A percentile compares a stretch with the other conserved stretches of the same genome.
Evolutionary conservation across 1,140 invertebrate species (phyloP).

Genomic region (Listronotus bonariensis): DNA sequence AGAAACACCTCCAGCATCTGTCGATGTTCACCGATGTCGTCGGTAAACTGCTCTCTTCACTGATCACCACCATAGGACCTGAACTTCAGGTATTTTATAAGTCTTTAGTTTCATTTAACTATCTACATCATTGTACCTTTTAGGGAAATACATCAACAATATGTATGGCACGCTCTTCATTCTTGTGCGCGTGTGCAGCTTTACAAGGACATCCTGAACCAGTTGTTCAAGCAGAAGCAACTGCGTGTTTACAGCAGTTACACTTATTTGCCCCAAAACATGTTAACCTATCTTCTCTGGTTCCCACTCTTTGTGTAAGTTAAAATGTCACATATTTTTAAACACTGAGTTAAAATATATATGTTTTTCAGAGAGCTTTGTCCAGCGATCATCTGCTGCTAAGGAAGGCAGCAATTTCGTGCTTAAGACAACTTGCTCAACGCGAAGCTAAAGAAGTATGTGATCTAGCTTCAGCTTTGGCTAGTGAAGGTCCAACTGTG

Average conservation of each 20-base stretch:
- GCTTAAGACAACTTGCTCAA: slow-evolving; percentile 92
- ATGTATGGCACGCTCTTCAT: slow-evolving; percentile 75
- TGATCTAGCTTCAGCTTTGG: slow-evolving; percentile 80
- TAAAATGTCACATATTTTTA: not conserved
- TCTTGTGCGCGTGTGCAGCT: slow-evolving; percentile 87
- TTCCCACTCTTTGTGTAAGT: slow-evolving; percentile 92
- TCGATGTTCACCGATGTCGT: slow-evolving; percentile 95
- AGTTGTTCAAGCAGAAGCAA: slow-evolving; percentile 93
- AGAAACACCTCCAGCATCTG: slow-evolving; percentile 83
- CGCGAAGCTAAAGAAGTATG: slow-evolving; percentile 95
- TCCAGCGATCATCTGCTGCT: slow-evolving; percentile 87
- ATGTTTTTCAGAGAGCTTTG: slow-evolving; percentile 71
- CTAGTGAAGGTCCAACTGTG: slow-evolving; percentile 63
- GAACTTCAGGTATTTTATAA: slow-evolving; percentile 77
- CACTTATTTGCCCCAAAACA: slow-evolving; percentile 96
- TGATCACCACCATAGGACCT: slow-evolving; percentile 97
- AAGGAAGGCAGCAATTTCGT: slow-evolving; percentile 91
- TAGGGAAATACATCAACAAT: slow-evolving; percentile 82
- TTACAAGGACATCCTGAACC: slow-evolving; percentile 91
- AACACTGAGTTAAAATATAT: not conserved
- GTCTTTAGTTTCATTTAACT: not conserved
- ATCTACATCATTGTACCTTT: slow-evolving; percentile 1
- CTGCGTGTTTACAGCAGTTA: slow-evolving; percentile 93
- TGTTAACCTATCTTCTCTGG: slow-evolving; percentile 89
- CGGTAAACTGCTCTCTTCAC: slow-evolving; percentile 88